phyloP scores from a whole-genome alignment of 1,140 invertebrate genomes.

The Episyrphus balteatus region DNA sequence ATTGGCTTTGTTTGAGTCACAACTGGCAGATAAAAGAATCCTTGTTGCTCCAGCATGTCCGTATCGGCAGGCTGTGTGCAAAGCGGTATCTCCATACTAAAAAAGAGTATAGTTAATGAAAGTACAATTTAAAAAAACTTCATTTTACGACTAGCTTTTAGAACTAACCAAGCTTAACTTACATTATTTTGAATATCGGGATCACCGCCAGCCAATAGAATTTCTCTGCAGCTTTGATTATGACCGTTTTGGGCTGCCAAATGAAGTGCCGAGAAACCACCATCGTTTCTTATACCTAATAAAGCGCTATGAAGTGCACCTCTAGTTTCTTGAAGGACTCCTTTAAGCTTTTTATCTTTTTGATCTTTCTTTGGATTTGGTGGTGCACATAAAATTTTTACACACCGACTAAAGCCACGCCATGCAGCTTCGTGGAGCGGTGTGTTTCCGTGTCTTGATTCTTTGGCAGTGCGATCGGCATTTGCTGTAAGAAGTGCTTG shows the following conservation, averaged over 20 bases:
- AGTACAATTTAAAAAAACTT: conserved; percentile 2
- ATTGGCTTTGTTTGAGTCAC: conserved; percentile 80
- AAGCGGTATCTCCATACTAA: conserved; percentile 89
- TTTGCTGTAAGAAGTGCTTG: conserved; percentile 20
- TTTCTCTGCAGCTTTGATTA: conserved; percentile 84
- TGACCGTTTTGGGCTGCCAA: conserved; percentile 92
- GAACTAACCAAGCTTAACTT: no score
- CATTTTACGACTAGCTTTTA: no score
- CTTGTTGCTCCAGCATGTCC: conserved; percentile 92
- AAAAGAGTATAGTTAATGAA: conserved; percentile 25
- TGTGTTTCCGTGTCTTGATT: conserved; percentile 72
- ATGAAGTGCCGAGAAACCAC: conserved; percentile 87
- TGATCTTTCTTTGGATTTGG: conserved; percentile 7
- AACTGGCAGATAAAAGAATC: conserved; percentile 83
- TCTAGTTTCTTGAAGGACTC: conserved; percentile 9
- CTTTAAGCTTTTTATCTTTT: conserved; percentile 3
- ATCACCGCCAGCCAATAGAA: conserved; percentile 75
- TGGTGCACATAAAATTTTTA: conserved; percentile 58
- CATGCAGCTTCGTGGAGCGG: conserved; percentile 88
- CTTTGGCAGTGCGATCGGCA: conserved; percentile 19
- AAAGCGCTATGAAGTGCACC: conserved; percentile 56
- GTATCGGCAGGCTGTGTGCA: conserved; percentile 88
- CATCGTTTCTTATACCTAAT: conserved; percentile 67
- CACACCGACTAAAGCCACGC: conserved; percentile 82
- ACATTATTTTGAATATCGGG: conserved; percentile 88